Evolutionary conservation across 1,140 invertebrate species (phyloP).

Genomic region (Nymphalis io): DNA sequence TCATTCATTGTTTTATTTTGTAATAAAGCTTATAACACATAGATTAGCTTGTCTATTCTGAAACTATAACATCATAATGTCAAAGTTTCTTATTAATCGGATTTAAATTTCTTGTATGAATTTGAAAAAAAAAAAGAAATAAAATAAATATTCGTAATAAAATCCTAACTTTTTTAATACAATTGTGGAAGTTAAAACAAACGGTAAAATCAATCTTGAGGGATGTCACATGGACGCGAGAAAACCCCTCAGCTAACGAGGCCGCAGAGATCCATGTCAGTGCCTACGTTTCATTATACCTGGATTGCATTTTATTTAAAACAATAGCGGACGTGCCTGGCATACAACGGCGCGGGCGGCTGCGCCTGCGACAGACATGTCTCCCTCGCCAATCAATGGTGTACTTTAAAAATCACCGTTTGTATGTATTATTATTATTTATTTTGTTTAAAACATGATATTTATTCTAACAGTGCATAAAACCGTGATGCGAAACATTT

Average conservation of each 20-base stretch:
- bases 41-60: too few species aligned
- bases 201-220: neutral
- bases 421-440: too few species aligned
- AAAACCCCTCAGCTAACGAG: constrained; percentile 48
- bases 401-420: neutral
- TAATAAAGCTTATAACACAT: too few species aligned
- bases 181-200: neutral
- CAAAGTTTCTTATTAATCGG: too few species aligned
- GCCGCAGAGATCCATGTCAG: constrained; percentile 43
- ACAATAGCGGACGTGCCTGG: constrained; percentile 59
- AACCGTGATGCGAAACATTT: too few species aligned
- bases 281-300: constrained; percentile 45
- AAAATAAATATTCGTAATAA: neutral
- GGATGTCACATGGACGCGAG: constrained; percentile 33
- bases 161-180: neutral
- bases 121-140: neutral
- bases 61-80: too few species aligned
- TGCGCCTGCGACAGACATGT: constrained; percentile 43
- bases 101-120: neutral
- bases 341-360: constrained; percentile 33
- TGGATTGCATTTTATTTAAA: constrained; percentile 57
- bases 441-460: too few species aligned
- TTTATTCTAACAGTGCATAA: too few species aligned
- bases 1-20: too few species aligned
- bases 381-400: constrained; percentile 3